Percentiles rank a stretch among this genome's conserved stretches.
These are phyloP conservation scores for Sebastes cheni DNA, from an alignment of 2,797 vertebrate genomes.

Conservation along the genomic window DNA sequence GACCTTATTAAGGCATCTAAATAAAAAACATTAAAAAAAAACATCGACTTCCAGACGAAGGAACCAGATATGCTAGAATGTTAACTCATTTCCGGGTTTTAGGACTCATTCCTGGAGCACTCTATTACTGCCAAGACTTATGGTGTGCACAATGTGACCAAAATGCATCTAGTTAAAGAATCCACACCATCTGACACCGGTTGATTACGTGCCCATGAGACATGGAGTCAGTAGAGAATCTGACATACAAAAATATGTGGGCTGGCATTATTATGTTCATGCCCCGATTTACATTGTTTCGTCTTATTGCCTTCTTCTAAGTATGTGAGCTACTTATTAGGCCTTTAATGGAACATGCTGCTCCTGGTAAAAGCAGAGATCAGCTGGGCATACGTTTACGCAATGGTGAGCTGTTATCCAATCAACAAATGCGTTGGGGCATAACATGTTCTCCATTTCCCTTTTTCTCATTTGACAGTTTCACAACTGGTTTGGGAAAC, in stretches of 20 bases:
- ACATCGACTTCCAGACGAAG: no score
- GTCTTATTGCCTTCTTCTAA: background rate
- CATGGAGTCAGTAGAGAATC: background rate
- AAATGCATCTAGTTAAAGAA: background rate
- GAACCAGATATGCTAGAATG: no score
- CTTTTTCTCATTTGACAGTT: slow-evolving; percentile 39
- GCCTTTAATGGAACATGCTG: background rate
- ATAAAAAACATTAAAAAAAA: no score
- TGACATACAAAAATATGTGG: background rate
- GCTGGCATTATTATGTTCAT: background rate
- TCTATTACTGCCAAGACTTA: background rate
- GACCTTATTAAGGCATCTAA: no score
- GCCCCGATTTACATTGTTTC: background rate
- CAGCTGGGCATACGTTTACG: background rate
- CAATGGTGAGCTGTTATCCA: background rate
- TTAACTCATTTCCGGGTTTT: no score
- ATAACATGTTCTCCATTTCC: slow-evolving; percentile 12
- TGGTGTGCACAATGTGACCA: background rate
- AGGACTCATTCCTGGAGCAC: no score
- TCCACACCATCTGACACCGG: background rate
- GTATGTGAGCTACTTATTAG: background rate
- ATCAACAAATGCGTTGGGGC: slow-evolving; percentile 5
- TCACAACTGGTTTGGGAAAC: slow-evolving; percentile 31
- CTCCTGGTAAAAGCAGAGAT: background rate
- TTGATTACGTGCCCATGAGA: background rate